phyloP scores from a whole-genome alignment of 2,888 invertebrate genomes.

The Microplitis deprimator region DNA sequence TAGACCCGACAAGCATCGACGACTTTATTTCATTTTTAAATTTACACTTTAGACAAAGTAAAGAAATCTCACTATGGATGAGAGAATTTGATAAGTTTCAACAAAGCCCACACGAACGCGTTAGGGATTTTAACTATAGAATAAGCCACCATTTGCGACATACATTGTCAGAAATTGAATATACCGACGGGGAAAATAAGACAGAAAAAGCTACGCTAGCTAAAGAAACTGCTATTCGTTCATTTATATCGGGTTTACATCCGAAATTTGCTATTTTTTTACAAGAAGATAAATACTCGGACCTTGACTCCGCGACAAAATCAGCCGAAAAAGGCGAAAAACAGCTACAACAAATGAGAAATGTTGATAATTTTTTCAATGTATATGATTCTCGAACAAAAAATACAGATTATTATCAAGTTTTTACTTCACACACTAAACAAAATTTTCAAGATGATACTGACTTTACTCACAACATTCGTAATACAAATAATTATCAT shows the following conservation, averaged over 20 bases:
- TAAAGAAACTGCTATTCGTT: not conserved
- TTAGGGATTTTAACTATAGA: not conserved
- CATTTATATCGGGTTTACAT: not conserved
- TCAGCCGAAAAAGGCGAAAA: no score
- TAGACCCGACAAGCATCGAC: not conserved
- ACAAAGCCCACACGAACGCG: not conserved
- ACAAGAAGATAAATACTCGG: no score
- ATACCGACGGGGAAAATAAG: not conserved
- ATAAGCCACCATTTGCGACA: not conserved
- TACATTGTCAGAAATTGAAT: not conserved
- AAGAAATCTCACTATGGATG: not conserved
- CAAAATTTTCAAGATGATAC: no score
- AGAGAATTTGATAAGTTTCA: not conserved
- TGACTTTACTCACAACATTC: no score
- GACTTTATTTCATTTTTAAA: not conserved
- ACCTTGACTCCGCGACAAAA: no score
- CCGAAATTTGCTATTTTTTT: no score
- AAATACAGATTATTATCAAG: no score
- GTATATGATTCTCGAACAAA: no score
- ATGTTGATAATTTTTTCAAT: no score
- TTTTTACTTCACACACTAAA: no score
- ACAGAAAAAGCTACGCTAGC: not conserved
- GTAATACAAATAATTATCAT: no score
- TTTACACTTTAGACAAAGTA: not conserved
- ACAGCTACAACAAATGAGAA: no score